Percentiles rank a stretch among this genome's conserved stretches.
These are phyloP conservation scores for Lepetodrilus schrolli DNA, from an alignment of 2,888 invertebrate genomes.

Conservation along the genomic window DNA sequence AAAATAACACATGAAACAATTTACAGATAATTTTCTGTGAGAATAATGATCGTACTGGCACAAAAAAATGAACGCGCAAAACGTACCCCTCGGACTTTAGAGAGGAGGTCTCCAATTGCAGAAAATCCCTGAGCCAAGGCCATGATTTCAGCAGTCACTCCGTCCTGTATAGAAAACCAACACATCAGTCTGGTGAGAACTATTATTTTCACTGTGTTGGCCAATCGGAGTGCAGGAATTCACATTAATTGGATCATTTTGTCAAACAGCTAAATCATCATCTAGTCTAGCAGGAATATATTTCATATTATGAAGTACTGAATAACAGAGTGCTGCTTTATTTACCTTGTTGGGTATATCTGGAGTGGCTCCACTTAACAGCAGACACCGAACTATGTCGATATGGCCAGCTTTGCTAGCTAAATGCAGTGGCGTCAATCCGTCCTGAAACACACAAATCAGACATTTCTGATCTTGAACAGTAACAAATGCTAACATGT, in stretches of 20 bases:
- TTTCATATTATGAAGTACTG: not conserved
- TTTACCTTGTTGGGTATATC: conserved; percentile 80
- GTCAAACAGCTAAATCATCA: not conserved
- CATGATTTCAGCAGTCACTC: conserved; percentile 84
- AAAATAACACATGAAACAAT: not conserved
- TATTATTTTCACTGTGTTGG: no score
- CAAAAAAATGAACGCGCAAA: no score
- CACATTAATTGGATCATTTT: no score
- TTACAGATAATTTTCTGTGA: no score
- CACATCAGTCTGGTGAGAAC: no score
- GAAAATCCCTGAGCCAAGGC: conserved; percentile 85
- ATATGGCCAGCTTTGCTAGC: conserved; percentile 84
- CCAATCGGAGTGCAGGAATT: no score
- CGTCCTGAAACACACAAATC: conserved; percentile 58
- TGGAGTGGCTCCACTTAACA: conserved; percentile 83
- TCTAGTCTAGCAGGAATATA: not conserved
- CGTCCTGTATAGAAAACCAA: conserved; percentile 76
- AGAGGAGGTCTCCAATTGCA: conserved; percentile 82
- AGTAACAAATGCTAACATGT: no score
- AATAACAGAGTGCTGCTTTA: no score
- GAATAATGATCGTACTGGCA: no score
- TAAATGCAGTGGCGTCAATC: conserved; percentile 80
- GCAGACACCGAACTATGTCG: conserved; percentile 82
- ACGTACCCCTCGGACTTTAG: conserved; percentile 80
- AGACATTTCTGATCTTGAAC: not conserved